Evolutionary conservation across 2,888 invertebrate genomes (phyloP).

Genomic region (Sycophila texana): DNA sequence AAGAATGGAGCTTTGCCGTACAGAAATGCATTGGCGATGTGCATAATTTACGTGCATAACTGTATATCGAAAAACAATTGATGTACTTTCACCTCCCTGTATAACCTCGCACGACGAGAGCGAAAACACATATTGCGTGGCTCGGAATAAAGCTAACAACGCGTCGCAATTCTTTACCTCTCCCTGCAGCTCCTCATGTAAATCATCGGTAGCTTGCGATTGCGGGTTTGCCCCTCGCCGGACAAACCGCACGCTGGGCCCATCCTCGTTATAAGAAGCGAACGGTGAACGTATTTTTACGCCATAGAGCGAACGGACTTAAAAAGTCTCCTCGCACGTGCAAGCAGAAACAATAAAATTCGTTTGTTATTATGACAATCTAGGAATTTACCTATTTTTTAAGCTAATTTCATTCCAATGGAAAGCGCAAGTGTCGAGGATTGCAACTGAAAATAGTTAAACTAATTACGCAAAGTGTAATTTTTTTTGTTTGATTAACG

Average conservation of each 20-base stretch:
- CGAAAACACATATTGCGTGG: neutral
- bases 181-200: neutral
- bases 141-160: slow-evolving; percentile 34
- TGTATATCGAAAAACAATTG: slow-evolving; percentile 30
- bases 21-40: neutral
- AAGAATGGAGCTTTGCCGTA: neutral
- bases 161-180: slow-evolving; percentile 10
- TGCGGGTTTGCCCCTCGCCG: neutral
- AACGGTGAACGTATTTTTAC: slow-evolving; percentile 14
- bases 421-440: no score
- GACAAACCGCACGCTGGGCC: neutral
- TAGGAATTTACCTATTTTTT: no score
- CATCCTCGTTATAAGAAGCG: neutral
- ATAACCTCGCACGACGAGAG: neutral
- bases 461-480: no score
- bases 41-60: slow-evolving; percentile 24
- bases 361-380: no score
- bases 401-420: no score
- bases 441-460: no score
- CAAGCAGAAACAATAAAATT: no score
- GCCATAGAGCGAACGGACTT: slow-evolving; percentile 5
- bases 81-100: slow-evolving; percentile 35
- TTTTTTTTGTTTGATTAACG: no score
- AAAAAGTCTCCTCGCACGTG: no score
- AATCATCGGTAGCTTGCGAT: slow-evolving; percentile 26